Evolutionary conservation across 1,140 invertebrate genomes (phyloP).

Genomic region (Caerostris extrusa): DNA sequence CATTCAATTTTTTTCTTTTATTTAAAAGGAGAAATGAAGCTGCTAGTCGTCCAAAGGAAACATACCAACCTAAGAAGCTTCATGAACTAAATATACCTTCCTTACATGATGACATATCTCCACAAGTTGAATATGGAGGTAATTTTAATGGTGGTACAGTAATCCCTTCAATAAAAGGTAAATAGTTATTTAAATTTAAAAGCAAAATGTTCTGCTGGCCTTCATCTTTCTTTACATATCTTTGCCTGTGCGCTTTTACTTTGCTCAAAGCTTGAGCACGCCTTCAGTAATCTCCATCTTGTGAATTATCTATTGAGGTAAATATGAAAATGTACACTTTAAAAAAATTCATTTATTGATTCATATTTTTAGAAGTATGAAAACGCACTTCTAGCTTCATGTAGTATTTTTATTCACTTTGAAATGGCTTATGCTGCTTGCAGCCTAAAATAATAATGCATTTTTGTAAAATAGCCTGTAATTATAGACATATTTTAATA

Average conservation of each 20-base stretch:
- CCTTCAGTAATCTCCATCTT: background rate
- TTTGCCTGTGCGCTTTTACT: constrained; percentile 62
- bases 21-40: constrained; percentile 92
- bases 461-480: background rate
- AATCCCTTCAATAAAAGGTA: constrained; percentile 74
- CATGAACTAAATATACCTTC: constrained; percentile 89
- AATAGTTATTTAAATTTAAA: constrained; percentile 48
- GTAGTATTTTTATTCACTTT: background rate
- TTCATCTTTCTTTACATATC: constrained; percentile 60
- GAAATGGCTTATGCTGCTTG: constrained; percentile 7
- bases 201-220: background rate
- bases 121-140: constrained; percentile 78
- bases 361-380: background rate
- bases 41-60: constrained; percentile 91
- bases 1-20: background rate
- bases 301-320: background rate
- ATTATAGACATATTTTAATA: background rate
- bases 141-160: constrained; percentile 78
- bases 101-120: constrained; percentile 78
- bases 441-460: constrained; percentile 10
- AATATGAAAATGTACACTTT: background rate
- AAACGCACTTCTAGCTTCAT: too few relatives aligned
- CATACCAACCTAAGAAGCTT: constrained; percentile 96
- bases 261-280: constrained; percentile 46
- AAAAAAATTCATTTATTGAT: background rate